A percentile compares a stretch with the other conserved stretches of the same genome.
These are phyloP conservation scores for Euwallacea similis DNA, from an alignment of 1,140 invertebrate species.

Conservation along the genomic window DNA sequence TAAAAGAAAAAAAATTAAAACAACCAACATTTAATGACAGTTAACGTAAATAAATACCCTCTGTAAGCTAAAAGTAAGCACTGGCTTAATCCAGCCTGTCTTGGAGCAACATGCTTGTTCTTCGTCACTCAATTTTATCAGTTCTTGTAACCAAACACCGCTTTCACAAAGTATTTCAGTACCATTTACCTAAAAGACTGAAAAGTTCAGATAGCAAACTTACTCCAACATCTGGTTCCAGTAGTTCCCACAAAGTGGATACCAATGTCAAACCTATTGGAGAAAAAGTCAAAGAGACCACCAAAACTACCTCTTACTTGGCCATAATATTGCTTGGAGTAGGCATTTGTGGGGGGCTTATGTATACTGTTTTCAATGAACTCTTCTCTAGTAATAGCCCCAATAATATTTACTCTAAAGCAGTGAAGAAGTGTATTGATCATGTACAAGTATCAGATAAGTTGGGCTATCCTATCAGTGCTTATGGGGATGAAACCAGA, in stretches of 20 bases:
- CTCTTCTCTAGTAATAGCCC: conserved; percentile 85
- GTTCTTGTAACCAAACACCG: no score
- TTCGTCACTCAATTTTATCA: no score
- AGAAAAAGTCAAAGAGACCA: conserved; percentile 82
- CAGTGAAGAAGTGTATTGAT: conserved; percentile 69
- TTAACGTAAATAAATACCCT: no score
- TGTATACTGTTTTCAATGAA: conserved; percentile 81
- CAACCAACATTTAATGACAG: no score
- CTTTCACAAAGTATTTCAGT: no score
- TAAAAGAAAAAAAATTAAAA: no score
- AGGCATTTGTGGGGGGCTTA: conserved; percentile 75
- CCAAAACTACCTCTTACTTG: conserved; percentile 80
- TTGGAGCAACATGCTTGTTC: no score
- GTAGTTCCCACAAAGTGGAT: conserved; percentile 41
- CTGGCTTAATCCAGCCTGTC: no score
- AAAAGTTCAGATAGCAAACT: not conserved
- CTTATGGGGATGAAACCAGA: conserved; percentile 81
- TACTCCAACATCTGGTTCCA: not conserved
- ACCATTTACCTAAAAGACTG: not conserved
- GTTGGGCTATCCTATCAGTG: conserved; percentile 84
- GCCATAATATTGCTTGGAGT: conserved; percentile 78
- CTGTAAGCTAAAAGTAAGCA: no score
- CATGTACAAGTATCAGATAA: conserved; percentile 72
- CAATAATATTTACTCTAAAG: conserved; percentile 79
- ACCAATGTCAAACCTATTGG: conserved; percentile 66